Evolutionary conservation across 2,797 vertebrate genomes (phyloP).

Genomic region (Halcyon leucocephala): DNA sequence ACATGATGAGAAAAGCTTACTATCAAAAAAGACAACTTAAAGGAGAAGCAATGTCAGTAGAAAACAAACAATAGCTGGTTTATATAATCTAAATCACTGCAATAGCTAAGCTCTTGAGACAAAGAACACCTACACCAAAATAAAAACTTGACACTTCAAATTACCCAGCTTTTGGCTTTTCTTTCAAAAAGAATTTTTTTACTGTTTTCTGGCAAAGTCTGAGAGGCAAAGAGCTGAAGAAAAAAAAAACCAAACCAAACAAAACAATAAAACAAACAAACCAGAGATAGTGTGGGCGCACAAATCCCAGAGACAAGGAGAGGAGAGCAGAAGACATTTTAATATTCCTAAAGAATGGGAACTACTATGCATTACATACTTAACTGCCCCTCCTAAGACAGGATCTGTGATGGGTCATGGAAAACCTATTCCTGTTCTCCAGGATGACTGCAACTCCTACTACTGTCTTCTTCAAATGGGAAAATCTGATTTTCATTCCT

Average conservation of each 20-base stretch:
- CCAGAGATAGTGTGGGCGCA: not conserved
- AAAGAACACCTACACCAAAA: conserved; percentile 20
- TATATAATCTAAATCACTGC: not conserved
- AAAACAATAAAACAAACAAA: not conserved
- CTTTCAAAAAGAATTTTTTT: not conserved
- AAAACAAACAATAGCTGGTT: conserved; percentile 37
- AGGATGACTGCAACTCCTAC: not conserved
- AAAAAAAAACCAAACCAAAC: not conserved
- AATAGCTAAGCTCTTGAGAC: not conserved
- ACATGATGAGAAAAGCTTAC: not conserved
- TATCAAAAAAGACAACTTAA: not conserved
- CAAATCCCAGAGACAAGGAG: not conserved
- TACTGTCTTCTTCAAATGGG: not conserved
- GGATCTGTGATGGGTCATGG: not conserved
- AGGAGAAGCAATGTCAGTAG: not conserved
- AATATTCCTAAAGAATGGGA: not conserved
- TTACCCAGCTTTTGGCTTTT: not conserved
- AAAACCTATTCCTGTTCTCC: not conserved
- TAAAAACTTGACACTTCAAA: not conserved
- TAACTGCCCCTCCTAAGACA: not conserved
- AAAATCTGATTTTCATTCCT: not conserved
- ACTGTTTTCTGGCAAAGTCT: not conserved
- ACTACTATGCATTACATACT: not conserved
- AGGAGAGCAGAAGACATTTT: not conserved
- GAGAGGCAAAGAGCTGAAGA: not conserved